A percentile compares a stretch with the other conserved stretches of the same genome.
These are phyloP conservation scores for Notarius quadriscutis DNA, from an alignment of 2,113 vertebrate species.

Conservation along the genomic window DNA sequence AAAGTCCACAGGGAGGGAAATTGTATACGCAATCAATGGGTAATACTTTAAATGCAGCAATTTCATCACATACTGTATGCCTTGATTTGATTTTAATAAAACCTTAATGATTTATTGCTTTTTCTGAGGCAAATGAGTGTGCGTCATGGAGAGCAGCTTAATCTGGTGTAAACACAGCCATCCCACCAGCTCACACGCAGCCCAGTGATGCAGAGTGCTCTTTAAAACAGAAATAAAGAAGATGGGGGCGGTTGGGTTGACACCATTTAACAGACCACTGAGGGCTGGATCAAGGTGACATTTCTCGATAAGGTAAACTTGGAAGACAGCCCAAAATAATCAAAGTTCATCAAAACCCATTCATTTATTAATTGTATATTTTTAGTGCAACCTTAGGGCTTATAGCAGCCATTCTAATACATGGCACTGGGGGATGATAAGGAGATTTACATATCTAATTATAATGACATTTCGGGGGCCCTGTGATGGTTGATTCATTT, in stretches of 20 bases:
- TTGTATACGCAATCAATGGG: conserved; percentile 35
- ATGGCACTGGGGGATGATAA: conserved; percentile 73
- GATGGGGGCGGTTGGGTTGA: conserved; percentile 68
- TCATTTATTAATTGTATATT: conserved; percentile 83
- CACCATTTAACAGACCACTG: conserved; percentile 72
- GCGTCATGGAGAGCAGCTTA: conserved; percentile 65
- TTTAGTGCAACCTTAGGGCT: conserved; percentile 73
- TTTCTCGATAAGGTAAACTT: conserved; percentile 77
- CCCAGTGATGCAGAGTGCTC: conserved; percentile 57
- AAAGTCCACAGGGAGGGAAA: conserved; percentile 9
- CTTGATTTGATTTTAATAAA: conserved; percentile 71
- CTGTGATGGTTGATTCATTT: conserved; percentile 66
- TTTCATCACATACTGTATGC: conserved; percentile 61
- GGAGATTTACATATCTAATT: conserved; percentile 79
- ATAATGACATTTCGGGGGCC: conserved; percentile 76
- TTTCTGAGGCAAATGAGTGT: conserved; percentile 54
- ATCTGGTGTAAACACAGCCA: conserved; percentile 70
- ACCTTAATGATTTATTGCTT: conserved; percentile 72
- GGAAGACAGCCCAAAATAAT: conserved; percentile 77
- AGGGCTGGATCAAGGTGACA: conserved; percentile 77
- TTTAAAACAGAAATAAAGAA: conserved; percentile 69
- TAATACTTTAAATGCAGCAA: conserved; percentile 64
- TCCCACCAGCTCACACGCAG: conserved; percentile 53
- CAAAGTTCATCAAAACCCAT: conserved; percentile 78
- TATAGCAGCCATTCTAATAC: conserved; percentile 68